A percentile compares a stretch with the other conserved stretches of the same genome.
These are phyloP conservation scores for Hemicentrotus pulcherrimus DNA, from an alignment of 35 echinoderm and acorn worm species.

Conservation along the genomic window DNA sequence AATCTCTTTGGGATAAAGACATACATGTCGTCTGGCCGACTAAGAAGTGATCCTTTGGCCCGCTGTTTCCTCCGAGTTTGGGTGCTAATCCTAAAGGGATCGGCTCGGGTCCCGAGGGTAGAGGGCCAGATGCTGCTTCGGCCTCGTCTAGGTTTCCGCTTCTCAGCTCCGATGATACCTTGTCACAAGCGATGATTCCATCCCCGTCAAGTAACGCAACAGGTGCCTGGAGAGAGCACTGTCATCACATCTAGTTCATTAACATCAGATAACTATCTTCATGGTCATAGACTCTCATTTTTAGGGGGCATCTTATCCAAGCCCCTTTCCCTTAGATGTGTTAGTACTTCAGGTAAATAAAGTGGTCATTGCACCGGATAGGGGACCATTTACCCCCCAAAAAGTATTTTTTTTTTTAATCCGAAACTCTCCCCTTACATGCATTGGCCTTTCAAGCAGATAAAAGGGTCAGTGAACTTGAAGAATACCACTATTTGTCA, in stretches of 20 bases:
- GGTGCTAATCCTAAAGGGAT: conserved; percentile 16
- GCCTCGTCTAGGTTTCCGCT: background rate
- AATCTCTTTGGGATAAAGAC: background rate
- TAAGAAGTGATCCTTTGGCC: background rate
- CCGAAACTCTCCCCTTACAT: no score
- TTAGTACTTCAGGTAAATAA: background rate
- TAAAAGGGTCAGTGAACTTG: background rate
- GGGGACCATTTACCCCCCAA: no score
- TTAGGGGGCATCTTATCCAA: background rate
- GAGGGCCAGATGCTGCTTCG: background rate
- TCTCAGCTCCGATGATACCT: background rate
- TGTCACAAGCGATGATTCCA: background rate
- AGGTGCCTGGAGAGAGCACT: background rate
- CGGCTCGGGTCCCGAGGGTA: background rate
- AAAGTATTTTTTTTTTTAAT: background rate
- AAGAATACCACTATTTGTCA: background rate
- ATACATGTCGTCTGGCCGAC: background rate
- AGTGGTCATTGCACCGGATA: background rate
- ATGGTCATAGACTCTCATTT: background rate
- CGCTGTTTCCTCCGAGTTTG: background rate
- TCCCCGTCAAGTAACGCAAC: background rate
- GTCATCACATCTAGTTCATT: conserved; percentile 8
- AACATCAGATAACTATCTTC: background rate
- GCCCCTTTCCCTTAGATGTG: background rate
- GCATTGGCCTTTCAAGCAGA: no score